A percentile compares a stretch with the other conserved stretches of the same genome.
Conservation (phyloP, 2,113 vertebrate species). For the Lonchura striata region DNA sequence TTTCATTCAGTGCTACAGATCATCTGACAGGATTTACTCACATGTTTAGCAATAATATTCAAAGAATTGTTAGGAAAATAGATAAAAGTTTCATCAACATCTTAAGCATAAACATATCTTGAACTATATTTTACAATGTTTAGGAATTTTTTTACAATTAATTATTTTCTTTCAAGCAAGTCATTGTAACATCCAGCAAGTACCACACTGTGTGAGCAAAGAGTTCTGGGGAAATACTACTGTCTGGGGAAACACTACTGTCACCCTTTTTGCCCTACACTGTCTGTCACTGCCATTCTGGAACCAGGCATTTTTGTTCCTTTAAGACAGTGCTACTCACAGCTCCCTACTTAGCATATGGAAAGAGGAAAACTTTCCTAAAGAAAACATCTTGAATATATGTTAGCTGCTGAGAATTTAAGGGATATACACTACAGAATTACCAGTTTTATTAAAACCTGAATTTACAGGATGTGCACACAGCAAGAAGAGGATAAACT, state of each 20-base stretch:
- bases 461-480: neutral
- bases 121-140: accelerated
- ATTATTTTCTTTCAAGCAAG: neutral
- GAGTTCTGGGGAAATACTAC: no score
- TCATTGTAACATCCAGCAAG: neutral
- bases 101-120: neutral
- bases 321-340: neutral
- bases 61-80: neutral
- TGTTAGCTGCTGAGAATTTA: neutral
- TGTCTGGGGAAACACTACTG: neutral
- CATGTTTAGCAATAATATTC: neutral
- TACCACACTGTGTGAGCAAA: neutral
- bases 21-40: neutral
- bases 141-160: neutral
- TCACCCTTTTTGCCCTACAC: neutral
- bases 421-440: neutral
- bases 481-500: neutral
- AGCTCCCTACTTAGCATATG: neutral
- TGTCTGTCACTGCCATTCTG: neutral
- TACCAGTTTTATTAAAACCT: neutral
- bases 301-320: neutral
- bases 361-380: neutral
- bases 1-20: neutral
- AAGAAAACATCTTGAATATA: neutral
- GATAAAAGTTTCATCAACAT: neutral